Percentiles rank a stretch among this genome's conserved stretches.
These are phyloP conservation scores for Sebastes hopkinsi DNA, from an alignment of 2,797 vertebrate genomes.

Conservation along the genomic window DNA sequence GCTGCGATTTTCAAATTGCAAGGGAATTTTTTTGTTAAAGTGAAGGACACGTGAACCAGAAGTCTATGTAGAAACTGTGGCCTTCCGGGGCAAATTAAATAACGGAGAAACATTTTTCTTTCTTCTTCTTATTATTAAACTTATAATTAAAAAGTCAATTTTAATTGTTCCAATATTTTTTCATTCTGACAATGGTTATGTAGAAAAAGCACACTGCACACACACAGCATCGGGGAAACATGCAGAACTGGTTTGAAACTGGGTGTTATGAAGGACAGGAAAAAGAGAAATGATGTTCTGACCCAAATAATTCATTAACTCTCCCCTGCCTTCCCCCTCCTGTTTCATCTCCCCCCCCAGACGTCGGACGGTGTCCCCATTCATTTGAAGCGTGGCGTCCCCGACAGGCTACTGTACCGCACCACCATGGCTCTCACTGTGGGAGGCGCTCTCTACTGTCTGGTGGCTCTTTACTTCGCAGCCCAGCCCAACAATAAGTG, in stretches of 20 bases:
- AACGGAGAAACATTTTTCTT: neutral
- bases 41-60: neutral
- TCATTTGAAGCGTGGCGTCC: constrained; percentile 91
- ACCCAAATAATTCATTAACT: neutral
- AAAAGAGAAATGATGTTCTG: neutral
- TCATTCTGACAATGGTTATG: neutral
- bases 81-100: neutral
- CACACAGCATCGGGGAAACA: neutral
- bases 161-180: neutral
- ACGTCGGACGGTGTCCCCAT: constrained; percentile 87
- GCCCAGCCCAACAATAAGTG: constrained; percentile 85
- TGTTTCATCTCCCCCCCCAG: constrained; percentile 70
- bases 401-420: constrained; percentile 94
- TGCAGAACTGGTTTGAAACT: neutral
- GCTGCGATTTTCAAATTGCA: constrained; percentile 6
- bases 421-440: constrained; percentile 96
- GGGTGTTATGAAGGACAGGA: neutral
- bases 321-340: neutral
- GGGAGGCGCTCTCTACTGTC: constrained; percentile 91
- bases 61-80: neutral
- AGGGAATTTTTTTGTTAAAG: neutral
- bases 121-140: neutral
- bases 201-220: neutral
- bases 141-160: neutral
- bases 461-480: constrained; percentile 92